phyloP scores from a whole-genome alignment of 1,140 invertebrate species.

The Stegodyphus dumicola region DNA sequence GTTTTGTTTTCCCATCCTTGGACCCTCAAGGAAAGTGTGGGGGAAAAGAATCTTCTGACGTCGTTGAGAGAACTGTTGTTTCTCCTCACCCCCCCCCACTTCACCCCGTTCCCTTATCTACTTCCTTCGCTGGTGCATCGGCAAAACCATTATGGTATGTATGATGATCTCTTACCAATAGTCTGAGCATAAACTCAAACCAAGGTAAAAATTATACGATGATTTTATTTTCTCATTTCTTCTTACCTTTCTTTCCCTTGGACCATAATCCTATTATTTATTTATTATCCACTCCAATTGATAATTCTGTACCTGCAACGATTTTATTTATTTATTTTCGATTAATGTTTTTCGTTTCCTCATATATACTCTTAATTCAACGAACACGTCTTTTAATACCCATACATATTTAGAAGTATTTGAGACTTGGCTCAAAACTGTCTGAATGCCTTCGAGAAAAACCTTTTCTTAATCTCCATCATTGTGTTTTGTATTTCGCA shows the following conservation, averaged over 20 bases:
- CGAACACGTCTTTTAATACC: too few relatives aligned
- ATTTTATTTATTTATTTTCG: too few relatives aligned
- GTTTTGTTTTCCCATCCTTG: constrained; percentile 23
- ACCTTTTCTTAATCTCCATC: too few relatives aligned
- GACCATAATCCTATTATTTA: too few relatives aligned
- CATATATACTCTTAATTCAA: too few relatives aligned
- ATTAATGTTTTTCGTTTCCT: too few relatives aligned
- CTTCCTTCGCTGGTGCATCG: neutral
- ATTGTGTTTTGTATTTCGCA: too few relatives aligned
- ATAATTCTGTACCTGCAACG: too few relatives aligned
- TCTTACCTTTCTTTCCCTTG: neutral
- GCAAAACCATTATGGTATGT: neutral
- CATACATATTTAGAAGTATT: too few relatives aligned
- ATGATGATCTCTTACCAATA: constrained; percentile 4
- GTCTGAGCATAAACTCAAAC: constrained; percentile 27
- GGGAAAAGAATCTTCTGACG: neutral
- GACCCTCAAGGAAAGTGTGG: neutral
- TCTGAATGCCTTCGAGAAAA: too few relatives aligned
- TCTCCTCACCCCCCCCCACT: neutral
- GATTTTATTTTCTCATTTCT: neutral
- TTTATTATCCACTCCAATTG: too few relatives aligned
- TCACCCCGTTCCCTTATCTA: constrained; percentile 16
- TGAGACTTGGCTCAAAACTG: too few relatives aligned
- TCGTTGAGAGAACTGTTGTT: constrained; percentile 6
- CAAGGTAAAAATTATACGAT: constrained; percentile 58